Conservation (phyloP, 1,140 invertebrate species). For the Holcopasites calliopsidis region DNA sequence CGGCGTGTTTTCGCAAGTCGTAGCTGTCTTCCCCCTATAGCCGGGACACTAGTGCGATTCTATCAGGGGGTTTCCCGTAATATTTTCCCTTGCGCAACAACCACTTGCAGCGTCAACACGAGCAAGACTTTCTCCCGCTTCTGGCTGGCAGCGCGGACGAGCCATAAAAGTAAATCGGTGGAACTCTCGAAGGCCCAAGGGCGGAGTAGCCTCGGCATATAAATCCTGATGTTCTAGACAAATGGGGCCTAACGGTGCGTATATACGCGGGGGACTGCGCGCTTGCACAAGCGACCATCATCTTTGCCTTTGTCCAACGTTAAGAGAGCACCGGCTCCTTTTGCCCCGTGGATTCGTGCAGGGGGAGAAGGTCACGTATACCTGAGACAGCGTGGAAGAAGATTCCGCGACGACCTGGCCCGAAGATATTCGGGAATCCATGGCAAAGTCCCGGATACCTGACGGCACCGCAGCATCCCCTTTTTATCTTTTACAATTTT, state of each 20-base stretch:
- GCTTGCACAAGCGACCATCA: constrained; percentile 15
- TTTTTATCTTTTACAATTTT: constrained; percentile 36
- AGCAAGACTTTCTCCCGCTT: constrained; percentile 19
- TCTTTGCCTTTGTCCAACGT: constrained; percentile 45
- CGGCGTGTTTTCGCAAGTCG: constrained; percentile 11
- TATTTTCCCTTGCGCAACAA: constrained; percentile 36
- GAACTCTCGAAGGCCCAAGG: constrained; percentile 33
- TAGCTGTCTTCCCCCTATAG: too few relatives aligned
- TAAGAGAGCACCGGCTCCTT: constrained; percentile 36
- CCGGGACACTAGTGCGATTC: not conserved
- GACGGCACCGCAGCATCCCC: constrained; percentile 21
- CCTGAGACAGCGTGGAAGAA: constrained; percentile 37
- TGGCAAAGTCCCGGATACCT: constrained; percentile 16
- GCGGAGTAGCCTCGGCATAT: constrained; percentile 53
- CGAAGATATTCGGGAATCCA: constrained; percentile 13
- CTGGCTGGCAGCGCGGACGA: not conserved
- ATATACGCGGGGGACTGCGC: constrained; percentile 21
- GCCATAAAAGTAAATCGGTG: constrained; percentile 50
- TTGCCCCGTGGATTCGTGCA: constrained; percentile 28
- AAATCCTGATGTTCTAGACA: constrained; percentile 61
- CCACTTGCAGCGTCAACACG: not conserved
- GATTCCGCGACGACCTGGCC: constrained; percentile 3
- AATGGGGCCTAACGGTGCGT: constrained; percentile 62
- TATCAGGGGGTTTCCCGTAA: constrained; percentile 12
- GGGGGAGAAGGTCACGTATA: constrained; percentile 47